Evolutionary conservation across 2,888 invertebrate genomes (phyloP), one percentile per base, ranked within the genome.

Genomic region (Pterostichus madidus): DNA sequence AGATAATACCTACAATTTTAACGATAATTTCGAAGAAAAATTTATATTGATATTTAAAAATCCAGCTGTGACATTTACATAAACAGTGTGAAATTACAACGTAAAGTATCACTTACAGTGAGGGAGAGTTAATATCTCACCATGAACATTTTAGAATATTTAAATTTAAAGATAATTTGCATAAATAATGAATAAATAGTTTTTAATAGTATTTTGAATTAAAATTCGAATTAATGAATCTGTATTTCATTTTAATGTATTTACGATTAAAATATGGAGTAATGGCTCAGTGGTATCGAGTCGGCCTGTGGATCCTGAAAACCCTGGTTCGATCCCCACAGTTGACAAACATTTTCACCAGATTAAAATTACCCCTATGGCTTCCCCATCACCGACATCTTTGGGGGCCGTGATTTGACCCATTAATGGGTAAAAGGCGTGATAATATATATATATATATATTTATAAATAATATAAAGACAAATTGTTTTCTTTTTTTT

Each of bases 31-130:
- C 6, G 24, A 8, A 44, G 44, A 71, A 39, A 6, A 15, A 56
- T 17, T 49, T 49, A 49, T 56, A 10, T 56, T 15, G 13, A 44
- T 71, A 71, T 71, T 71, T 13, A 8, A 24, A 11, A 11, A 39
- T 15, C 68, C 39, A 44, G 44, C 68, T 46, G 68, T 5, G 68
- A 15, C 39, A 71, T 71, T 71, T 71, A 71, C 68, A 71, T 71
- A 44, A 44, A 24, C 68, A 71, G 68, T 71, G 68, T 71, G 68
- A 71, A 71, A 44, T 71, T 71, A 71, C 68, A 44, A 71, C 44
- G 17, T 71, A 44, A 71, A 71, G 15, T 71, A 71, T 71, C 68
- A 71, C 68, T 71, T 71, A 71, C 68, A 71, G 17, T 17, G 11
- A 39, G 44, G 39, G 68, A 39, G 24, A 39, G 44, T 71, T 71